Base-by-base conservation (phyloP, 2,113 vertebrate genomes). In the Jaculus jaculus region DNA sequence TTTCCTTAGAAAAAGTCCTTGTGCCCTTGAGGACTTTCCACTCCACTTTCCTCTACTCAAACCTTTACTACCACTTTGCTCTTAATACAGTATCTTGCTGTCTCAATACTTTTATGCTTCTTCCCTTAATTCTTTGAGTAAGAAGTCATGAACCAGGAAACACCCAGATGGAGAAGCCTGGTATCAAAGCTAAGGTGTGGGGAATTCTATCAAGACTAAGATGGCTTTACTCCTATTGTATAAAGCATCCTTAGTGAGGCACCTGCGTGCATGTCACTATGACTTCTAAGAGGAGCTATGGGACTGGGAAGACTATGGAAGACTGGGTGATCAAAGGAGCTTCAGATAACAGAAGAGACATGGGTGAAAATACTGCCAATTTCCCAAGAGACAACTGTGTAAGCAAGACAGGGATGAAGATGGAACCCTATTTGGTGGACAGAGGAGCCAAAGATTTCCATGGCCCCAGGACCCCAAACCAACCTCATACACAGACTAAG, bases 301-400 rank as follows among this genome's bases (percentile, higher is more conserved):
- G 8, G 10, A 24, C 6, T 9, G 4, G 0, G 26, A 26, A 32
- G 30, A 54, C 2, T 15, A 30, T 0, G 0, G 5, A 30, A 80
- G 69, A 17, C 21, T 51, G 12, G 24, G 4, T 65, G 39, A 51
- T 20, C 63, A 11, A 11, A 21, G 16, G 9, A 60, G 10, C 8
- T 18, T 32, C 58, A 63, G 0, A 0, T 77, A 0, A 2, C 77
- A 1, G 63, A 87, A 83, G 34, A 71, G 30, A 54, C 0, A 15
- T 7, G 13, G 5, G 16, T 17, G 82, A 93, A 72, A 81, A 32
- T 60, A 9, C 3, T 12, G 23, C 4, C 8, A 21, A 20, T 24
- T 17, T 81, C 7, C 6, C 37, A 34, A 66, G 47, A 77, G 17
- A 1, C 16, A 58, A n/a, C 6, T 37, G 37, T 28, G 3, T 9